These are phyloP conservation scores for Pachyseris speciosa DNA, from an alignment of 64 coral and sea anemone genomes.

Conservation along the genomic window DNA sequence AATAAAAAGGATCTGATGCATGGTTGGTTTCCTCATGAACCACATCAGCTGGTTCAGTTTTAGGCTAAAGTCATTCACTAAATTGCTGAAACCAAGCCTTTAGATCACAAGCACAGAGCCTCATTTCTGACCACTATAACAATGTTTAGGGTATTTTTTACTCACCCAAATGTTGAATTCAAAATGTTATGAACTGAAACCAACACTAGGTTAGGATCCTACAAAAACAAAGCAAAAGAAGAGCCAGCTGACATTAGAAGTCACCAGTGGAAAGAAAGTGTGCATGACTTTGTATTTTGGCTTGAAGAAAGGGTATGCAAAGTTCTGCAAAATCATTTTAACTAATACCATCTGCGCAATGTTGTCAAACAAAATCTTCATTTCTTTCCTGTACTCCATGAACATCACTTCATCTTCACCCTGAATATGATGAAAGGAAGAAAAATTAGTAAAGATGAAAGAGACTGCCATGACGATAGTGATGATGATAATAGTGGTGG, in stretches of 20 bases:
- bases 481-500: too few relatives aligned
- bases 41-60: too few relatives aligned
- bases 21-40: too few relatives aligned
- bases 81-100: too few relatives aligned
- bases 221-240: background rate
- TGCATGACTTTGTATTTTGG: too few relatives aligned
- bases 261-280: background rate
- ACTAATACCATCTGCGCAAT: constrained; percentile 88
- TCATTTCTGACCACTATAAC: too few relatives aligned
- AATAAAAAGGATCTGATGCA: too few relatives aligned
- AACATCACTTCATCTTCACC: constrained; percentile 99
- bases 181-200: constrained; percentile 52
- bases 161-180: constrained; percentile 42
- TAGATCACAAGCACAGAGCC: too few relatives aligned
- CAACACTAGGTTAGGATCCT: constrained; percentile 45
- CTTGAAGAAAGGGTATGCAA: too few relatives aligned
- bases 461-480: background rate
- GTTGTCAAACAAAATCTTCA: constrained; percentile 99
- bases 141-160: too few relatives aligned
- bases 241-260: background rate
- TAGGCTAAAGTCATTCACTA: too few relatives aligned
- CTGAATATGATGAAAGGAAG: constrained; percentile 24
- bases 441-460: background rate
- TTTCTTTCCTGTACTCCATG: constrained; percentile 94
- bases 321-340: too few relatives aligned